Percentiles rank a stretch among this genome's conserved stretches.
phyloP scores from a whole-genome alignment of 1,140 invertebrate species.

The Eumaeus atala region DNA sequence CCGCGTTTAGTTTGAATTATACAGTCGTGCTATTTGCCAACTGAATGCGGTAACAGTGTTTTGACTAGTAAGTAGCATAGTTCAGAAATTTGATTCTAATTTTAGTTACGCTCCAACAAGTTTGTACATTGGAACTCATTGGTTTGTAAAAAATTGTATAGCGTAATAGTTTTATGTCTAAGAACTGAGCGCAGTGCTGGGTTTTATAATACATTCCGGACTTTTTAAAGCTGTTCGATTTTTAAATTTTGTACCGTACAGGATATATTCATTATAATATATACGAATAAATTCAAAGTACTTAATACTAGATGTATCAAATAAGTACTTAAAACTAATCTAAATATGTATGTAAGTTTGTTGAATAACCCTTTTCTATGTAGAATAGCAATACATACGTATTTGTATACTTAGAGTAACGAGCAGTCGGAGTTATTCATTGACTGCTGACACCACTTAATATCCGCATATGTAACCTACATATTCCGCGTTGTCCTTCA shows the following conservation, averaged over 20 bases:
- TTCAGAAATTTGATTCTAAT: constrained; percentile 29
- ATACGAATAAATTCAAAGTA: too few relatives aligned
- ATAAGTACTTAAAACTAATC: too few relatives aligned
- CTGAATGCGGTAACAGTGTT: constrained; percentile 33
- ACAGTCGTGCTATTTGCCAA: constrained; percentile 49
- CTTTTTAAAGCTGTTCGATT: neutral
- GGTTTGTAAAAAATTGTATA: constrained; percentile 9
- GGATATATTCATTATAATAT: too few relatives aligned
- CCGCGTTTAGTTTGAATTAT: constrained; percentile 41
- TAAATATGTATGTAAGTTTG: too few relatives aligned
- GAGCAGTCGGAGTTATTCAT: too few relatives aligned
- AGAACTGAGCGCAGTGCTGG: neutral
- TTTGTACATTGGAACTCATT: constrained; percentile 17
- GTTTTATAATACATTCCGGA: neutral
- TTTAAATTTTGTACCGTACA: neutral
- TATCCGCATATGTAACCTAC: too few relatives aligned
- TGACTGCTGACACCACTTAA: too few relatives aligned
- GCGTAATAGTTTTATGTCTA: constrained; percentile 2
- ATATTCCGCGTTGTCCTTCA: too few relatives aligned
- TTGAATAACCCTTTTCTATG: too few relatives aligned
- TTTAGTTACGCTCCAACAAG: constrained; percentile 24
- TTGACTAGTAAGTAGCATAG: constrained; percentile 31
- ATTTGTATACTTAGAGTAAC: too few relatives aligned
- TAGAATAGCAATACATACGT: too few relatives aligned
- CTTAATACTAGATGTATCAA: too few relatives aligned